Evolutionary conservation across 2,888 invertebrate species (phyloP).

Genomic region (Patella pellucida): DNA sequence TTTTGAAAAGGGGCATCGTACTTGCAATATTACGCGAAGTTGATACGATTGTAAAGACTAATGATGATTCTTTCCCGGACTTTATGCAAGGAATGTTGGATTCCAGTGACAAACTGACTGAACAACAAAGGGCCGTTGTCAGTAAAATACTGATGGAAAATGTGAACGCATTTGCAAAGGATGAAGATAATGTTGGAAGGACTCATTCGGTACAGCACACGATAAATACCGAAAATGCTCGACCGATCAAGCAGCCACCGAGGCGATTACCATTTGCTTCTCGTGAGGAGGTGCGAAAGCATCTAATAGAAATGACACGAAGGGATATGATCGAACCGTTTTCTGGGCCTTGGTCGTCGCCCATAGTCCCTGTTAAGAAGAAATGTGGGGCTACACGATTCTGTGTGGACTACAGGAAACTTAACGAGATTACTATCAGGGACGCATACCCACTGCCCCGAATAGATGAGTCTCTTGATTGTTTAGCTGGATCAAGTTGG

Average conservation of each 20-base stretch:
- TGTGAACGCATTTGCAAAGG: neutral
- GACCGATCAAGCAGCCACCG: neutral
- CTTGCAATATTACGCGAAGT: too few species aligned
- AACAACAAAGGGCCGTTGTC: too few species aligned
- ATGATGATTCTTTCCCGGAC: too few species aligned
- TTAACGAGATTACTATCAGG: neutral
- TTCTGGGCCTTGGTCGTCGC: neutral
- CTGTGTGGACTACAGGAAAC: neutral
- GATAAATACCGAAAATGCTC: neutral
- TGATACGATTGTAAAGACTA: too few species aligned
- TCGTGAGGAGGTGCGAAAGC: neutral
- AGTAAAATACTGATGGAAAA: neutral
- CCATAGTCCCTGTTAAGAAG: neutral
- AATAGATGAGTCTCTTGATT: neutral
- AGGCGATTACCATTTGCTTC: neutral
- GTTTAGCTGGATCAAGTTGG: slow-evolving; percentile 1
- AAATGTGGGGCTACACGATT: neutral
- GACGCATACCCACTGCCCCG: neutral
- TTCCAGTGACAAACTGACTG: too few species aligned
- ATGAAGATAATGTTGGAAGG: neutral
- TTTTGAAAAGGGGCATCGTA: too few species aligned
- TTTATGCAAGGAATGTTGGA: too few species aligned
- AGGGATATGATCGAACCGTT: neutral
- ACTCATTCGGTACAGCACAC: neutral
- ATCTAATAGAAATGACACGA: neutral